These are phyloP conservation scores for Drosophila sucinea DNA, from an alignment of 1,140 invertebrate species.

Conservation along the genomic window DNA sequence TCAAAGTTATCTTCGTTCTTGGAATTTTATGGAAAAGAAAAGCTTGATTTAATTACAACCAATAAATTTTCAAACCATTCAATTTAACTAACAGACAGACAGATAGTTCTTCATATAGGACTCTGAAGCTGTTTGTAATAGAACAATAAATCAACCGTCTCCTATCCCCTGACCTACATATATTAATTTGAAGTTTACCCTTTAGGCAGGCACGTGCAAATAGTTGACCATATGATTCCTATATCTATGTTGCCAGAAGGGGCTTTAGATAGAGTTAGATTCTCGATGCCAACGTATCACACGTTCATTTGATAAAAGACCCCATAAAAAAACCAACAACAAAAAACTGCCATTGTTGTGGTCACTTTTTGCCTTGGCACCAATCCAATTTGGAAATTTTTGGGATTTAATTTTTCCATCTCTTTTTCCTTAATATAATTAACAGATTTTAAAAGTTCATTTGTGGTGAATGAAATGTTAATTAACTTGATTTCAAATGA, in stretches of 20 bases:
- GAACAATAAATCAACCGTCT: not conserved
- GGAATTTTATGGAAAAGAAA: no score
- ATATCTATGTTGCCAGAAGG: not conserved
- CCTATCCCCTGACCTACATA: conserved; percentile 1
- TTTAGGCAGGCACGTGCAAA: not conserved
- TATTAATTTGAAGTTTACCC: conserved; percentile 1
- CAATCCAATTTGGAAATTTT: conserved; percentile 6
- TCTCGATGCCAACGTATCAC: not conserved
- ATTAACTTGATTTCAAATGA: conserved; percentile 5
- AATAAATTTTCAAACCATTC: no score
- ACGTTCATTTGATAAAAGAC: conserved; percentile 1
- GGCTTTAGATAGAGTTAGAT: conserved; percentile 7
- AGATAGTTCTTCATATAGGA: no score
- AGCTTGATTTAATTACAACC: no score
- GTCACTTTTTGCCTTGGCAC: conserved; percentile 7
- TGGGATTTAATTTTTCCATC: not conserved
- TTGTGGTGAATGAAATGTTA: not conserved
- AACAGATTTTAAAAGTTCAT: conserved; percentile 5
- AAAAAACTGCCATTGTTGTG: not conserved
- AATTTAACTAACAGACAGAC: no score
- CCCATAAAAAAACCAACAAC: not conserved
- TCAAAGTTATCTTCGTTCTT: no score
- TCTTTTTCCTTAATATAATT: not conserved
- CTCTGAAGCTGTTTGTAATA: no score
- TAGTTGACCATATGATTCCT: not conserved